Conservation (phyloP, 2,797 vertebrate species). For the Neoniphon sammara region DNA sequence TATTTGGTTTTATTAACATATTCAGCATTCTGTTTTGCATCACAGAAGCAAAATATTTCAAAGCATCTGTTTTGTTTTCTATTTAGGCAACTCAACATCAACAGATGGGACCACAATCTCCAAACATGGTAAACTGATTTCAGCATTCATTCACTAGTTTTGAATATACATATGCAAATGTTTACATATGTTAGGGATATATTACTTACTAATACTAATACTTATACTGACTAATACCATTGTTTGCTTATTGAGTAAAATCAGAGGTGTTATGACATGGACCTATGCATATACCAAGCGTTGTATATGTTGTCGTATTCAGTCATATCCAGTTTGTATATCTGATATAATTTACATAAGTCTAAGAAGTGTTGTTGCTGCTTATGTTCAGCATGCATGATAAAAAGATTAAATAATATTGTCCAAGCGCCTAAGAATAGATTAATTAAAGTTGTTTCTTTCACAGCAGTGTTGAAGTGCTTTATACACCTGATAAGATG, state of each 20-base stretch:
- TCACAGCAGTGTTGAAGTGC: neutral
- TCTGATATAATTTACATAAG: neutral
- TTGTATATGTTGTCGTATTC: no score
- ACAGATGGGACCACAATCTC: conserved; percentile 15
- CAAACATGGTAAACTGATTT: conserved; percentile 36
- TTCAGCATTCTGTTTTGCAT: neutral
- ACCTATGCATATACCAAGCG: no score
- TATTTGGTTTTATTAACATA: neutral
- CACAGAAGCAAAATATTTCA: neutral
- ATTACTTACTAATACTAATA: no score
- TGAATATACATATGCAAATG: no score
- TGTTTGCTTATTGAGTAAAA: no score
- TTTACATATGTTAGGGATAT: no score
- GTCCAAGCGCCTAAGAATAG: neutral
- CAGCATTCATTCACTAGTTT: neutral
- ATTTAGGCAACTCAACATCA: conserved; percentile 53
- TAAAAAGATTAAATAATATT: neutral
- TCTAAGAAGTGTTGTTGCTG: neutral
- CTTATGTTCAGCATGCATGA: neutral
- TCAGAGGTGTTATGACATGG: no score
- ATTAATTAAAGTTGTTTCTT: neutral
- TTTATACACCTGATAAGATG: neutral
- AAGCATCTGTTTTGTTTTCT: conserved; percentile 17
- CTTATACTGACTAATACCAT: no score
- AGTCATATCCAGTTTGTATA: no score